Evolutionary conservation across 2,797 vertebrate genomes (phyloP).

Genomic region (Trichosurus vulpecula): DNA sequence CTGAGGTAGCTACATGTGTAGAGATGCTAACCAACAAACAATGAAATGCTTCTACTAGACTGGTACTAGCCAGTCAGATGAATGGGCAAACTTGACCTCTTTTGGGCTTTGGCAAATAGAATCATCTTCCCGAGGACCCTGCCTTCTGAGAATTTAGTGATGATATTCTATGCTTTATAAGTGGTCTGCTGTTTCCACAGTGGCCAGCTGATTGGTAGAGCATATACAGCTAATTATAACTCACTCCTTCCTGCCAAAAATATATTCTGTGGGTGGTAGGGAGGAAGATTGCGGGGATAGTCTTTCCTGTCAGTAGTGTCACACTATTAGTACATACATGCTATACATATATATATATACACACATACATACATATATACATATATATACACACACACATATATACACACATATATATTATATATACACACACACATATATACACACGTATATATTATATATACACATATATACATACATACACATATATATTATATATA

Average conservation of each 20-base stretch:
- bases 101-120: not conserved
- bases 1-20: not conserved
- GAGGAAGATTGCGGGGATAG: too few species aligned
- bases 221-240: too few species aligned
- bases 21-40: not conserved
- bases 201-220: not conserved
- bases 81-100: not conserved
- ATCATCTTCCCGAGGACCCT: not conserved
- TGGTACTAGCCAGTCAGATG: not conserved
- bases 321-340: not conserved
- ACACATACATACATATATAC: too few species aligned
- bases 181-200: not conserved
- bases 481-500: too few species aligned
- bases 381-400: too few species aligned
- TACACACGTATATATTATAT: too few species aligned
- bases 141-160: not conserved
- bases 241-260: not conserved
- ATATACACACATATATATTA: too few species aligned
- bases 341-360: too few species aligned
- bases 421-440: too few species aligned
- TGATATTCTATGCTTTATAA: not conserved
- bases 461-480: too few species aligned
- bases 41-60: not conserved
- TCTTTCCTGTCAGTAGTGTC: too few species aligned
- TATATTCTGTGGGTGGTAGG: not conserved